A percentile compares a stretch with the other conserved stretches of the same genome.
phyloP scores from a whole-genome alignment of 1,140 invertebrate genomes.

The Sogatella furcifera region DNA sequence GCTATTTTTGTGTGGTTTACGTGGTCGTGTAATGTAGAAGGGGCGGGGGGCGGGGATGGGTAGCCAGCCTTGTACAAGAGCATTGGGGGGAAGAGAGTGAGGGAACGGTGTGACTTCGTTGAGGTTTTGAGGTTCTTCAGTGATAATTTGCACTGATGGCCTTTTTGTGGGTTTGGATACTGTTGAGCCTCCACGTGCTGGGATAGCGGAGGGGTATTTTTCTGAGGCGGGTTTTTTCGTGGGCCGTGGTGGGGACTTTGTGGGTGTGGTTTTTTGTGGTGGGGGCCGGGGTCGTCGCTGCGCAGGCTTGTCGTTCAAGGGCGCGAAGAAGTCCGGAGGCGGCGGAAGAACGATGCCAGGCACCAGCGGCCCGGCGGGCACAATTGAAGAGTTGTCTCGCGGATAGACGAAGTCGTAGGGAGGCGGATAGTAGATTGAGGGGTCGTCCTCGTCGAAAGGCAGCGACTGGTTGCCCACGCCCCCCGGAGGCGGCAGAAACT shows the following conservation, averaged over 20 bases:
- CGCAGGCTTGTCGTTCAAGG: conserved; percentile 36
- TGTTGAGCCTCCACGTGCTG: conserved; percentile 29
- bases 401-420: conserved; percentile 77
- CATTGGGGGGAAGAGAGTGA: conserved; percentile 10
- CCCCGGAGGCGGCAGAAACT: conserved; percentile 33
- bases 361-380: conserved; percentile 72
- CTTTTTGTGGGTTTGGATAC: conserved; percentile 1
- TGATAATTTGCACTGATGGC: conserved; percentile 13
- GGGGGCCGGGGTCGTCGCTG: conserved; percentile 9
- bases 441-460: conserved; percentile 75
- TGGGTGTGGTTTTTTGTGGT: conserved; percentile 22
- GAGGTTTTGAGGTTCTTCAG: conserved; percentile 9
- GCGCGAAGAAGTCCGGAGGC: conserved; percentile 72
- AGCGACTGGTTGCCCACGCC: conserved; percentile 60
- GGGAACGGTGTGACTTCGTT: conserved; percentile 16
- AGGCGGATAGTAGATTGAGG: conserved; percentile 79
- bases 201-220: conserved; percentile 28
- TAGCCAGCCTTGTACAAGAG: conserved; percentile 21
- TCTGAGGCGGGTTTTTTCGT: conserved; percentile 21
- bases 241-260: conserved; percentile 32
- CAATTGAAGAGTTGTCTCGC: conserved; percentile 60
- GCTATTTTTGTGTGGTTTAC: conserved; percentile 11
- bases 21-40: conserved; percentile 22
- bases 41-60: conserved; percentile 25
- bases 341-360: conserved; percentile 79